Evolutionary conservation across 1,140 invertebrate species (phyloP).

Genomic region (Pseudomyrmex gracilis): DNA sequence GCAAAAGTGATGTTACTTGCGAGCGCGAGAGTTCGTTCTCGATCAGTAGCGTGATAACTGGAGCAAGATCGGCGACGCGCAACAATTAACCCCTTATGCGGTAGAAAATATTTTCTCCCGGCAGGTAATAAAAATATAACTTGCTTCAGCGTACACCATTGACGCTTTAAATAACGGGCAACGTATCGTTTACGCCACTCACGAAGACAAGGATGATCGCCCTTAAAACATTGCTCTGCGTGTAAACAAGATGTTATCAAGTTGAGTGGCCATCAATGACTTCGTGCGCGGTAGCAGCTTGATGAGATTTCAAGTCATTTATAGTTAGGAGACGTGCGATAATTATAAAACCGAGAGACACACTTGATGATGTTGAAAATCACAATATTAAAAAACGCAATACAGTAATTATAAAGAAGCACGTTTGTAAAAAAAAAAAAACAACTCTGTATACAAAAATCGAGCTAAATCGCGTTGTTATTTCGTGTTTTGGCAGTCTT

Average conservation of each 20-base stretch:
- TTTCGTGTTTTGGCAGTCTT: slow-evolving; percentile 2
- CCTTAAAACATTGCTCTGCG: slow-evolving; percentile 30
- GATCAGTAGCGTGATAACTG: slow-evolving; percentile 37
- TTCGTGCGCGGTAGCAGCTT: too few relatives aligned
- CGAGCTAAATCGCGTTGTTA: background rate
- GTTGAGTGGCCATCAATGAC: background rate
- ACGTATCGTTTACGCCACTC: slow-evolving; percentile 35
- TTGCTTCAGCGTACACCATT: slow-evolving; percentile 16
- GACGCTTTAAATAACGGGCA: slow-evolving; percentile 44
- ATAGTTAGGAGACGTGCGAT: background rate
- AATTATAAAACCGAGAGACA: background rate
- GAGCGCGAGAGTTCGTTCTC: slow-evolving; percentile 16
- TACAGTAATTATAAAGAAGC: background rate
- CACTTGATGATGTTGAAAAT: background rate
- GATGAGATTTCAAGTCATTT: background rate
- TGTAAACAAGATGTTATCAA: slow-evolving; percentile 32
- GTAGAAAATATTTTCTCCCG: slow-evolving; percentile 51
- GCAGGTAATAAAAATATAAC: slow-evolving; percentile 52
- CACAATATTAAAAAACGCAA: slow-evolving; percentile 13
- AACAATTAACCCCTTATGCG: slow-evolving; percentile 47
- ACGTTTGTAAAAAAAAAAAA: background rate
- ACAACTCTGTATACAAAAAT: background rate
- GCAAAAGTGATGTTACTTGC: background rate
- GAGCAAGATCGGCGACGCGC: slow-evolving; percentile 43
- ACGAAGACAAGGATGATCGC: slow-evolving; percentile 28